Conservation (phyloP, 92 coral and sea anemone species). For the Metridium senile region DNA sequence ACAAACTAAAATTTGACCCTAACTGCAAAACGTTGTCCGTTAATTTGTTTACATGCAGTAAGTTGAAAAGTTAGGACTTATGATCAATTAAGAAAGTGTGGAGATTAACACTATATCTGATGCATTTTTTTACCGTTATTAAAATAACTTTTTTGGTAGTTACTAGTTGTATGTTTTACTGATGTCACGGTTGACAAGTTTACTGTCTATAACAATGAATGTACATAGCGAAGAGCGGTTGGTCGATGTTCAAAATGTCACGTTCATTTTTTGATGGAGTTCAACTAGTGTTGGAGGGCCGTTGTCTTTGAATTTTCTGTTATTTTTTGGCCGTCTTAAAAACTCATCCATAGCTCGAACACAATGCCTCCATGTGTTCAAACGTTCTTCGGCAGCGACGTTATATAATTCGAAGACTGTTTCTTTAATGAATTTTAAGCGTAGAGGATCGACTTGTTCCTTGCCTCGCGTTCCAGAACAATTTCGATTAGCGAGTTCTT, state of each 20-base stretch:
- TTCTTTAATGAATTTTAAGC: conserved; percentile 83
- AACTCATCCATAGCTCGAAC: conserved; percentile 87
- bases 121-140: no score
- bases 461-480: conserved; percentile 90
- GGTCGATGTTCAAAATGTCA: neutral
- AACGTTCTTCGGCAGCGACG: conserved; percentile 66
- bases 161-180: no score
- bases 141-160: no score
- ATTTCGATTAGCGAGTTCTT: conserved; percentile 72
- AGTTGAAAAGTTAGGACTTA: no score
- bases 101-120: no score
- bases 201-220: neutral
- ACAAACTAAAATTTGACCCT: no score
- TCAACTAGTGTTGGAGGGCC: conserved; percentile 47
- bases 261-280: conserved; percentile 31
- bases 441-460: conserved; percentile 76
- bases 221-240: neutral
- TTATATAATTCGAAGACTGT: conserved; percentile 78
- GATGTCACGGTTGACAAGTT: no score
- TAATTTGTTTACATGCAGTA: no score
- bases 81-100: no score
- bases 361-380: conserved; percentile 87
- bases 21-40: no score
- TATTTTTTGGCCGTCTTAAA: conserved; percentile 77
- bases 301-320: conserved; percentile 33